phyloP scores from a whole-genome alignment of 2,113 vertebrate genomes.

The Oncorhynchus tshawytscha region DNA sequence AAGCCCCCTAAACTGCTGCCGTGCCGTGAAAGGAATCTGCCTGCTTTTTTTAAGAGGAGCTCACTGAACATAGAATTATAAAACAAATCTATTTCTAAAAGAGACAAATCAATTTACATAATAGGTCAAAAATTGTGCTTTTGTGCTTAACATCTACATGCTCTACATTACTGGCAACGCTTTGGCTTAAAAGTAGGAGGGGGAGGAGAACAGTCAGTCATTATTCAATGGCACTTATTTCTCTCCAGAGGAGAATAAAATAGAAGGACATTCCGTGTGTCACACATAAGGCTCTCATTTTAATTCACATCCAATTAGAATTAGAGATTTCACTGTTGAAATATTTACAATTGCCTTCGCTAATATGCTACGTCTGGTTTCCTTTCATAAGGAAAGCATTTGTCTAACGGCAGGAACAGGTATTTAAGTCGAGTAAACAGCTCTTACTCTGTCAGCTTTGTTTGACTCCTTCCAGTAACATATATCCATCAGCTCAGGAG shows the following conservation, averaged over 20 bases:
- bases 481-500: slow-evolving; percentile 52
- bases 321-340: neutral
- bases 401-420: slow-evolving; percentile 3
- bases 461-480: slow-evolving; percentile 49
- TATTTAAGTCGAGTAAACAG: slow-evolving; percentile 29
- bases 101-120: slow-evolving; percentile 59
- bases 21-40: slow-evolving; percentile 3
- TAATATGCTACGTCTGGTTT: too few relatives aligned
- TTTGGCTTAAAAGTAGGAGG: slow-evolving; percentile 16
- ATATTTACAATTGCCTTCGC: neutral
- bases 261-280: slow-evolving; percentile 8
- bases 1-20: slow-evolving; percentile 7
- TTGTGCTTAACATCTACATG: slow-evolving; percentile 38
- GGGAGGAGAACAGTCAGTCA: slow-evolving; percentile 28
- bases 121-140: slow-evolving; percentile 48
- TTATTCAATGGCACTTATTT: neutral
- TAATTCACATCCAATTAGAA: slow-evolving; percentile 5
- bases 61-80: slow-evolving; percentile 16
- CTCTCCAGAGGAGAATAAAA: slow-evolving; percentile 1
- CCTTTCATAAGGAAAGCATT: neutral
- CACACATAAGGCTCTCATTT: neutral
- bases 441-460: slow-evolving; percentile 49
- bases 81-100: slow-evolving; percentile 44
- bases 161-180: slow-evolving; percentile 25
- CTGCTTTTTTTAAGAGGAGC: neutral